Conservation (phyloP, 2,888 invertebrate species). For the Sycophila texana region DNA sequence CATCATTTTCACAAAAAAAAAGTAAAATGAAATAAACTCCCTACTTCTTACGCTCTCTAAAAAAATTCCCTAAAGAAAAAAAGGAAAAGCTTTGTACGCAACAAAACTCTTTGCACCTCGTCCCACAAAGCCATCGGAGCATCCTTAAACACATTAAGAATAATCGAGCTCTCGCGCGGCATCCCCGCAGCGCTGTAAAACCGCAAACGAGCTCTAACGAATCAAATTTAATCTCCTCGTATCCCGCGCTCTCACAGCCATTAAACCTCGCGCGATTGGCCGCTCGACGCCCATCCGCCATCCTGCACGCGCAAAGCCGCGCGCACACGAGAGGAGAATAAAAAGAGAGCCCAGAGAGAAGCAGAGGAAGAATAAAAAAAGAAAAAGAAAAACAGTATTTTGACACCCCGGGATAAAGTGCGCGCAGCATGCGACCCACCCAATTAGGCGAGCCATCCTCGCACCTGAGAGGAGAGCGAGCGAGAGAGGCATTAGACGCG, state of each 20-base stretch:
- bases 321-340: background rate
- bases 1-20: too few species aligned
- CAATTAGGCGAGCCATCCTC: conserved; percentile 71
- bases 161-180: background rate
- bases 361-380: conserved; percentile 57
- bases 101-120: background rate
- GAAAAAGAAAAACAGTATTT: conserved; percentile 71
- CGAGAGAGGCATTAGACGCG: conserved; percentile 22
- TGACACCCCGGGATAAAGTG: conserved; percentile 73
- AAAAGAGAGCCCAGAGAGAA: conserved; percentile 23
- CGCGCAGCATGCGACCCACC: conserved; percentile 73
- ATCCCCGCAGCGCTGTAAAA: conserved; percentile 9
- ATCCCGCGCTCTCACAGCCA: conserved; percentile 40
- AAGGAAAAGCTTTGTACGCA: background rate
- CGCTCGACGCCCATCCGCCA: background rate
- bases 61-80: too few species aligned
- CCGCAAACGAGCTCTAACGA: conserved; percentile 49
- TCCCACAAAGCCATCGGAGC: conserved; percentile 21
- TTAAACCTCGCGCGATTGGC: conserved; percentile 41
- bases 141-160: conserved; percentile 43
- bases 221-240: conserved; percentile 50
- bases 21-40: too few species aligned
- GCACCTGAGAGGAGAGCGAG: conserved; percentile 65
- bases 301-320: background rate
- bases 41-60: too few species aligned